Base-by-base conservation (phyloP, 2,797 vertebrate genomes). In the Synanceia verrucosa region DNA sequence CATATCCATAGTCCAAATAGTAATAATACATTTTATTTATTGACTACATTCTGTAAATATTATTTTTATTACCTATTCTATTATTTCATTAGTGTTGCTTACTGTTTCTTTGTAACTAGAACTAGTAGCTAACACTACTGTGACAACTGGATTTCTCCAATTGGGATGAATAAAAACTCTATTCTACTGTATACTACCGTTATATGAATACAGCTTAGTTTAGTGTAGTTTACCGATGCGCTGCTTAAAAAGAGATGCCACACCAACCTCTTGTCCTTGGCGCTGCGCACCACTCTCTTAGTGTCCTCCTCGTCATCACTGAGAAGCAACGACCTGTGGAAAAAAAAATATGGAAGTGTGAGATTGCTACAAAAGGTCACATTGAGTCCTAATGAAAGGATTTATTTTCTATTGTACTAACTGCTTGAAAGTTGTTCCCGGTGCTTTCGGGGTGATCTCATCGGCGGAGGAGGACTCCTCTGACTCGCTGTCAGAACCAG, bases 281-380 rank as follows among this genome's bases (percentile, higher is more conserved):
- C 96, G 9, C 97, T 98, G 76, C 96, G 95, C 58, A 97, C 96
- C 84, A 98, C 92, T 73, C 97, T 94, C 86, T 97, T 97, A 0
- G 96, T 96, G 87, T 98, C 96, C 86, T 97, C 96, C 73, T 98
- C 96, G 92, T 97, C 97, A 12, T 97, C 96, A 33, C 96, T 98
- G 33, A 97, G 90, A 75, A 97, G 81, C 76, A 97, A 62, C 0
- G 94, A 94, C 91, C 96, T 97, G 58, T 61, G 23, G n/a, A n/a
- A n/a, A 70, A 76, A 78, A 50, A 14, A 65, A 36, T 0, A 50
- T 0, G 3, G 10, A 51, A 6, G 14, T 10, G 34, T 70, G 10
- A 63, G 52, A 31, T 56, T 0, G 36, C 4, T 3, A 10, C 2
- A 43, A 6, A 5, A 29, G 21, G 9, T 2, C 1, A 28, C 1